Evolutionary conservation across 2,113 vertebrate genomes (phyloP), one percentile per base, ranked within the genome.

Genomic region (Neolamprologus kungweensis): DNA sequence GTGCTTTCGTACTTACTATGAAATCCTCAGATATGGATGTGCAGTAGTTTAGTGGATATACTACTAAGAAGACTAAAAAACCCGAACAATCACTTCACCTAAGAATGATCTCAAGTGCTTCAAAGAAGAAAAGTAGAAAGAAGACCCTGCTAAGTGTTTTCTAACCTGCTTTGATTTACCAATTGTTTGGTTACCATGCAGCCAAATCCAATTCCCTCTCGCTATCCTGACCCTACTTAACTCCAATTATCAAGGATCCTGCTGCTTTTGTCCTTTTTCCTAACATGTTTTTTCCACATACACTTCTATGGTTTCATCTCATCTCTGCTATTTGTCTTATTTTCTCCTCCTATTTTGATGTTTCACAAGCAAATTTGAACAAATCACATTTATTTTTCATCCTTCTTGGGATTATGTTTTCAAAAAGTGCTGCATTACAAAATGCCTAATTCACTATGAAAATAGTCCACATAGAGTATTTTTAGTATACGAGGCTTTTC

Each of bases 231-330:
- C 86, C 83, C 68, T 68, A 83, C 57, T 91, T 91, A 87, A 86
- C 85, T 87, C 42, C 81, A 90, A 73, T 91, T 90, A 92, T 68
- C 21, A 82, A 90, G 54, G 71, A 87, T 88, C 83, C 81, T 57
- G 65, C 81, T 58, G 57, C 80, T 65, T 84, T 73, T 88, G 85
- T 83, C 45, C 33, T 73, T 35, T 19, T 12, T 54, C 13, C 26
- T 11, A 47, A 7, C 19, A 16, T 31, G 42, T 35, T 21, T 19
- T 31, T 50, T 63, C 37, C 16, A 31, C 23, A 2, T 7, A 10
- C 21, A 19, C 58, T 13, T 71, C 51, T 9, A n/a, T 5, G 42
- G 5, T 23, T 35, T 19, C 37, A 45, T 53, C 71, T 31, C 12
- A 31, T 53, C 21, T 16, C 33, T 33, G 55, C 58, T 26, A 40